A percentile compares a stretch with the other conserved stretches of the same genome.
These are phyloP conservation scores for Araneus ventricosus DNA, from an alignment of 1,140 invertebrate genomes.

Conservation along the genomic window DNA sequence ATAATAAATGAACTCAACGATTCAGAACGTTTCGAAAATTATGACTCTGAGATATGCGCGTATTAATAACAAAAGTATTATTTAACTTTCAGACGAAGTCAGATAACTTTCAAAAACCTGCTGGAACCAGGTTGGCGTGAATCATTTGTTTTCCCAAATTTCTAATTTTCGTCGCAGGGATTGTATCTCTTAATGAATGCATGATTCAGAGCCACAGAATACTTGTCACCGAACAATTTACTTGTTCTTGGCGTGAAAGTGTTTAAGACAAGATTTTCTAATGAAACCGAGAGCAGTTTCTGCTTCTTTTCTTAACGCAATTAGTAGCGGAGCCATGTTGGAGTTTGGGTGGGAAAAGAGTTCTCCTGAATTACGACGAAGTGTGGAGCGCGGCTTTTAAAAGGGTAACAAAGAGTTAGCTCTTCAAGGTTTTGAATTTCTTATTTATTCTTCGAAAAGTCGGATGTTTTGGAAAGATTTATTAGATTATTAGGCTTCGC, in stretches of 20 bases:
- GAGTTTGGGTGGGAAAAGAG: not conserved
- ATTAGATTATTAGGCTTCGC: no score
- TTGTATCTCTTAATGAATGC: not conserved
- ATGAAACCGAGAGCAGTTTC: not conserved
- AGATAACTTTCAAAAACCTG: not conserved
- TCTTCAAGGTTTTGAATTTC: no score
- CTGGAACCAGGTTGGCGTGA: not conserved
- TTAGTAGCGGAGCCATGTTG: not conserved
- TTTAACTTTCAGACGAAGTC: not conserved
- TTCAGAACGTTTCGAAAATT: not conserved
- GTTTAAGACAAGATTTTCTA: not conserved
- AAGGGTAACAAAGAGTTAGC: no score
- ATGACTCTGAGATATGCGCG: not conserved
- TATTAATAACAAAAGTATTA: not conserved
- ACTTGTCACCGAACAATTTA: not conserved
- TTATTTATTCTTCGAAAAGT: no score
- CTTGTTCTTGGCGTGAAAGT: not conserved
- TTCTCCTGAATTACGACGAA: not conserved
- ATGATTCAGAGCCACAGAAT: not conserved
- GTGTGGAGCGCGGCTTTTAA: no score
- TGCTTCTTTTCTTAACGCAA: not conserved
- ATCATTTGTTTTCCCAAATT: constrained; percentile 1
- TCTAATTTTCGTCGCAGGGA: not conserved
- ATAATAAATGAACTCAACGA: not conserved
- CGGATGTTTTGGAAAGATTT: no score